Conservation (phyloP, 2,113 vertebrate genomes). For the Lepus timidus region DNA sequence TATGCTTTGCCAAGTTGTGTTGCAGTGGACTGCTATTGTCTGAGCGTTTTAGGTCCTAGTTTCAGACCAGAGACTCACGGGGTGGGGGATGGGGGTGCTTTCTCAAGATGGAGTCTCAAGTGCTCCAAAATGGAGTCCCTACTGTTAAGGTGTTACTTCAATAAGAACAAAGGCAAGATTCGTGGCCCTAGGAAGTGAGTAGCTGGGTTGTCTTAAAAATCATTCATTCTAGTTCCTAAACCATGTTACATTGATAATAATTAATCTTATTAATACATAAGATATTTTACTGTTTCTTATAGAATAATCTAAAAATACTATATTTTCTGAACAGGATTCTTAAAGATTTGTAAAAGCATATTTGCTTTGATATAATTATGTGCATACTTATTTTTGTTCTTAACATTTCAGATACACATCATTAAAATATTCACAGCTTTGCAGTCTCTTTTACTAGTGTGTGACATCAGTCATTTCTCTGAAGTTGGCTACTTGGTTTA, state of each 20-base stretch:
- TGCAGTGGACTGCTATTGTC: no score
- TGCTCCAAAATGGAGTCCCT: no score
- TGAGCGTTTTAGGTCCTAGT: no score
- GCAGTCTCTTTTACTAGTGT: not conserved
- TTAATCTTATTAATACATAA: not conserved
- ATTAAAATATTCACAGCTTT: not conserved
- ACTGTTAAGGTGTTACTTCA: no score
- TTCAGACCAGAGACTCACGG: no score
- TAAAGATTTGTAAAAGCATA: not conserved
- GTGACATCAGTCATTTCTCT: not conserved
- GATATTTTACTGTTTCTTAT: not conserved
- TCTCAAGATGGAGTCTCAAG: no score
- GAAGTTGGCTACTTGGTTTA: not conserved
- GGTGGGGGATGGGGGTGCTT: no score
- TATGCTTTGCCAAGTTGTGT: no score
- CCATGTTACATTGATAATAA: not conserved
- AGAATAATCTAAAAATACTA: not conserved
- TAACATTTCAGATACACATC: constrained; percentile 11
- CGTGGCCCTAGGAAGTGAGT: not conserved
- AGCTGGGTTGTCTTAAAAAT: not conserved
- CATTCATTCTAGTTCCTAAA: not conserved
- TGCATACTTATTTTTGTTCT: not conserved
- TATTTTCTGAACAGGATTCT: constrained; percentile 11
- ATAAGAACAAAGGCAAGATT: not conserved
- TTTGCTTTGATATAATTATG: constrained; percentile 1